Conservation (phyloP, 2,113 vertebrate genomes). For the Promerops cafer region DNA sequence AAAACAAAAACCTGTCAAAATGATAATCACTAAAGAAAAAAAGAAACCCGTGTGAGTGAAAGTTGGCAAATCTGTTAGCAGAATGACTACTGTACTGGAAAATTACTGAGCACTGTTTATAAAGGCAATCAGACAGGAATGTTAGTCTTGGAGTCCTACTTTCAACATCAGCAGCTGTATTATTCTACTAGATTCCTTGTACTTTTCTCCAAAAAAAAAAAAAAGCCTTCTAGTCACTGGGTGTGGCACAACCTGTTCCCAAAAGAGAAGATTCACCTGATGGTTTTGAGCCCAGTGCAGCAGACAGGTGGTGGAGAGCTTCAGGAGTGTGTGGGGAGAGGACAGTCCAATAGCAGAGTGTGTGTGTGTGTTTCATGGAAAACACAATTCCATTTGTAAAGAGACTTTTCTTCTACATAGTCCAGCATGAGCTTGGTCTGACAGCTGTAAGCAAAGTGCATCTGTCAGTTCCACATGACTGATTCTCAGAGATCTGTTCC, state of each 20-base stretch:
- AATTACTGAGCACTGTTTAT: slow-evolving; percentile 67
- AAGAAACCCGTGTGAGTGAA: slow-evolving; percentile 45
- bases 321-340: neutral
- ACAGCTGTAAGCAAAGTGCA: slow-evolving; percentile 9
- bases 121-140: slow-evolving; percentile 69
- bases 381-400: neutral
- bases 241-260: slow-evolving; percentile 69
- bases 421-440: neutral
- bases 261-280: slow-evolving; percentile 52
- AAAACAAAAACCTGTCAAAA: slow-evolving; percentile 2
- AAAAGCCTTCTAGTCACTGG: slow-evolving; percentile 34
- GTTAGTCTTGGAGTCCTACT: slow-evolving; percentile 71
- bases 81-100: slow-evolving; percentile 73
- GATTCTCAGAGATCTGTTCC: slow-evolving; percentile 2
- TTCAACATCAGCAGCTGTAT: slow-evolving; percentile 66
- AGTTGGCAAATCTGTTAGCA: slow-evolving; percentile 52
- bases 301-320: neutral
- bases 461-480: slow-evolving; percentile 1
- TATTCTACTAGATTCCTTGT: slow-evolving; percentile 66
- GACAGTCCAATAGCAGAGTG: neutral
- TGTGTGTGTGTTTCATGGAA: neutral
- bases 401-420: neutral
- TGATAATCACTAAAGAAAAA: slow-evolving; percentile 7
- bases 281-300: slow-evolving; percentile 3
- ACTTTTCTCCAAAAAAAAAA: neutral